A percentile compares a stretch with the other conserved stretches of the same genome.
These are phyloP conservation scores for Merluccius polli DNA, from an alignment of 2,797 vertebrate species.

Conservation along the genomic window DNA sequence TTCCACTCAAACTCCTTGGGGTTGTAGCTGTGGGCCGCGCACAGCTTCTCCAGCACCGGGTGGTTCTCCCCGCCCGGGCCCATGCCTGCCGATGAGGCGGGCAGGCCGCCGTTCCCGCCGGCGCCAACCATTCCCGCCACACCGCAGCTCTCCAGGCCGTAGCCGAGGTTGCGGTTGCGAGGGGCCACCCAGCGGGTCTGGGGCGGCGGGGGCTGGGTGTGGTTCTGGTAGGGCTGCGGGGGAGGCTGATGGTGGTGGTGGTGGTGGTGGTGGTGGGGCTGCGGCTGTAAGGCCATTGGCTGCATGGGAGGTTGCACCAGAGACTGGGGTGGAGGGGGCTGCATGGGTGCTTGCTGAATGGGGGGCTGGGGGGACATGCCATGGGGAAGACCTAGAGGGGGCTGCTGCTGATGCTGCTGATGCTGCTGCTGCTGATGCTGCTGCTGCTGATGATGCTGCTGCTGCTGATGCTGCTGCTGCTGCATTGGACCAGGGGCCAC, in stretches of 20 bases:
- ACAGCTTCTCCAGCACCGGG: slow-evolving; percentile 91
- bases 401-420: slow-evolving; percentile 63
- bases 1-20: slow-evolving; percentile 96
- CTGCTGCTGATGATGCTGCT: slow-evolving; percentile 63
- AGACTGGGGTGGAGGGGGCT: slow-evolving; percentile 65
- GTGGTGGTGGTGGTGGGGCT: slow-evolving; percentile 59
- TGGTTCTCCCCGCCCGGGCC: slow-evolving; percentile 79
- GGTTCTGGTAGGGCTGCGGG: slow-evolving; percentile 83
- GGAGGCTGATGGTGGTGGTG: slow-evolving; percentile 73
- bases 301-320: slow-evolving; percentile 76
- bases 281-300: slow-evolving; percentile 79
- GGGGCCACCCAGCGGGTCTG: slow-evolving; percentile 92
- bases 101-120: slow-evolving; percentile 53
- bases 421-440: slow-evolving; percentile 63
- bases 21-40: slow-evolving; percentile 92
- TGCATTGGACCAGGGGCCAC: slow-evolving; percentile 80
- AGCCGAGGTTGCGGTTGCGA: slow-evolving; percentile 83
- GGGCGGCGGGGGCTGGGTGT: slow-evolving; percentile 78
- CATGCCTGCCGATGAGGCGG: slow-evolving; percentile 24
- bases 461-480: slow-evolving; percentile 64
- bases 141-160: slow-evolving; percentile 67
- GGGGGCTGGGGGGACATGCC: slow-evolving; percentile 61
- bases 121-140: slow-evolving; percentile 63
- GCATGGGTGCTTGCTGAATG: slow-evolving; percentile 76
- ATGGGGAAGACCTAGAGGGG: slow-evolving; percentile 68